Evolutionary conservation across 1,140 invertebrate genomes (phyloP).

Genomic region (Ericerus pela): DNA sequence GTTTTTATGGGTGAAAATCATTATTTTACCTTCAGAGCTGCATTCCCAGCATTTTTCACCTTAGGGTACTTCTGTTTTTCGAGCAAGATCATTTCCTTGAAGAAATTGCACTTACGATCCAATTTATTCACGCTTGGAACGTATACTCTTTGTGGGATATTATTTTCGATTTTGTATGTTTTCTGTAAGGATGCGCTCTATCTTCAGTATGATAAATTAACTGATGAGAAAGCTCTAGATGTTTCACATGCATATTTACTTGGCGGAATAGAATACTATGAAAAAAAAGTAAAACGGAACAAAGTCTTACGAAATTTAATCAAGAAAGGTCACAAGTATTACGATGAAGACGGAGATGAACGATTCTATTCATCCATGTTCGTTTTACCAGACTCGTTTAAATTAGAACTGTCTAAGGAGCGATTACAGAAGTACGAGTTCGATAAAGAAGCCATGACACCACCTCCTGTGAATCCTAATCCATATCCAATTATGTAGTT

Average conservation of each 20-base stretch:
- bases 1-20: too few relatives aligned
- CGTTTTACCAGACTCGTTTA: neutral
- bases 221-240: constrained; percentile 27
- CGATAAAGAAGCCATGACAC: too few relatives aligned
- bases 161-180: constrained; percentile 24
- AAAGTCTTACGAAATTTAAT: constrained; percentile 23
- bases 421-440: too few relatives aligned
- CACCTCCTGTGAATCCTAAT: too few relatives aligned
- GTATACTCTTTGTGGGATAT: too few relatives aligned
- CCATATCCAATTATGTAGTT: too few relatives aligned
- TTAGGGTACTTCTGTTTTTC: too few relatives aligned
- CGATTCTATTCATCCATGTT: neutral
- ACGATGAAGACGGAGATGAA: constrained; percentile 12
- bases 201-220: constrained; percentile 24
- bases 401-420: neutral
- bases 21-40: too few relatives aligned
- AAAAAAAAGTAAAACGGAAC: constrained; percentile 31
- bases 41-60: too few relatives aligned
- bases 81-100: too few relatives aligned
- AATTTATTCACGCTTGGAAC: too few relatives aligned
- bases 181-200: constrained; percentile 27
- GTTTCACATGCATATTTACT: constrained; percentile 29
- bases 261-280: constrained; percentile 36
- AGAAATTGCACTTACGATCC: too few relatives aligned
- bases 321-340: constrained; percentile 12